These are phyloP conservation scores for Trogon surrucura DNA, from an alignment of 2,113 vertebrate genomes.

Conservation along the genomic window DNA sequence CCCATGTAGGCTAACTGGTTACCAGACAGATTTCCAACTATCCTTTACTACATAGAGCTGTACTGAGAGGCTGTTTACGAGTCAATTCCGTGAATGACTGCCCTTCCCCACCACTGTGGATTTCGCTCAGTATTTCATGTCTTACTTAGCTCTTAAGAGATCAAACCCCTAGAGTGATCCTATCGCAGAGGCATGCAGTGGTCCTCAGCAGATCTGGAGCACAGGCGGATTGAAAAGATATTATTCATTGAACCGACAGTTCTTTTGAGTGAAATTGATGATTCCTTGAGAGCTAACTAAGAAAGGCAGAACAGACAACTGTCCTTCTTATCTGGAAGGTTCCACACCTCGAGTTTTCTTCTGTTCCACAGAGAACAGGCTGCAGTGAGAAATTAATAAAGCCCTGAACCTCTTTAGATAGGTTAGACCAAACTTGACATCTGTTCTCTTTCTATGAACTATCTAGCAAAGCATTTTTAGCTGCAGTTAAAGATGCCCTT, in stretches of 20 bases:
- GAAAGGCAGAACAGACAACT: background rate
- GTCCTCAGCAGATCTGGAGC: background rate
- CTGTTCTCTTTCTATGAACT: background rate
- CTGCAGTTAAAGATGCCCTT: background rate
- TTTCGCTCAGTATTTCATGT: background rate
- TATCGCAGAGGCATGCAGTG: background rate
- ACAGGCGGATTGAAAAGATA: background rate
- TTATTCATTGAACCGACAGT: background rate
- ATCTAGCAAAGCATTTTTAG: background rate
- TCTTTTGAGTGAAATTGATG: background rate
- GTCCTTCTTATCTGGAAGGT: background rate
- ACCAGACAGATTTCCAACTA: background rate
- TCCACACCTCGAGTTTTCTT: background rate
- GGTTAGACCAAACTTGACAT: background rate
- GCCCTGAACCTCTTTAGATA: background rate
- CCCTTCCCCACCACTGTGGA: background rate
- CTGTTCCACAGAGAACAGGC: background rate
- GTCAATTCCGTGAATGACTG: background rate
- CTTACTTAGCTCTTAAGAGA: background rate
- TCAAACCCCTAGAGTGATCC: background rate
- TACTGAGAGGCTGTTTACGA: background rate
- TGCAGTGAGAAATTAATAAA: background rate
- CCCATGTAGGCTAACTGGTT: background rate
- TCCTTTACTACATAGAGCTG: background rate
- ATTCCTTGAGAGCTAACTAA: background rate